Percentiles rank a stretch among this genome's conserved stretches.
Conservation (phyloP, 92 coral and sea anemone genomes). For the Chrysogorgia sp. region DNA sequence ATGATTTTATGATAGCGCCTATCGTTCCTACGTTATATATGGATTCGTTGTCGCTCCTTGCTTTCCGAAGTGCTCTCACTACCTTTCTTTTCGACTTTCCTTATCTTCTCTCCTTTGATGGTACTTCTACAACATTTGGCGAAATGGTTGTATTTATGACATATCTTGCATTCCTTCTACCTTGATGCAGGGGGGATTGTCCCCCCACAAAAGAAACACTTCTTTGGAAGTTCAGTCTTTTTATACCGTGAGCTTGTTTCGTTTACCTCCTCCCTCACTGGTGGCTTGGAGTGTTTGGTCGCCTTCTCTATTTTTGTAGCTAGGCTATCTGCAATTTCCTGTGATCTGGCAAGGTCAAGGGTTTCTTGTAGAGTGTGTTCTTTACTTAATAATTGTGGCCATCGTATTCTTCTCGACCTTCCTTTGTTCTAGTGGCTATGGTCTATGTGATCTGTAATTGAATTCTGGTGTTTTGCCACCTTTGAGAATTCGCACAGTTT, state of each 20-base stretch:
- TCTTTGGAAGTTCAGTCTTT: neutral
- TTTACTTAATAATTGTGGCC: no score
- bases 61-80: conserved; percentile 7
- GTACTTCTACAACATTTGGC: conserved; percentile 24
- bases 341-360: conserved; percentile 40
- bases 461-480: no score
- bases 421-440: no score
- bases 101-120: neutral
- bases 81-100: neutral
- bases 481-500: no score
- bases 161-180: conserved; percentile 17
- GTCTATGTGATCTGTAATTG: no score
- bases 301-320: conserved; percentile 44
- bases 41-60: conserved; percentile 2
- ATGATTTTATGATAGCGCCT: neutral
- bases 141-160: conserved; percentile 11
- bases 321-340: conserved; percentile 47
- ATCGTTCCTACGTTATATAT: conserved; percentile 12
- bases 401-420: no score
- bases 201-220: conserved; percentile 19
- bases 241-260: neutral
- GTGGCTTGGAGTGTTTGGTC: neutral
- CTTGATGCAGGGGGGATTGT: conserved; percentile 1
- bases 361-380: conserved; percentile 35
- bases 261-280: conserved; percentile 23